phyloP scores from a whole-genome alignment of 2,888 invertebrate genomes.

The Drosophila glabriapex region DNA sequence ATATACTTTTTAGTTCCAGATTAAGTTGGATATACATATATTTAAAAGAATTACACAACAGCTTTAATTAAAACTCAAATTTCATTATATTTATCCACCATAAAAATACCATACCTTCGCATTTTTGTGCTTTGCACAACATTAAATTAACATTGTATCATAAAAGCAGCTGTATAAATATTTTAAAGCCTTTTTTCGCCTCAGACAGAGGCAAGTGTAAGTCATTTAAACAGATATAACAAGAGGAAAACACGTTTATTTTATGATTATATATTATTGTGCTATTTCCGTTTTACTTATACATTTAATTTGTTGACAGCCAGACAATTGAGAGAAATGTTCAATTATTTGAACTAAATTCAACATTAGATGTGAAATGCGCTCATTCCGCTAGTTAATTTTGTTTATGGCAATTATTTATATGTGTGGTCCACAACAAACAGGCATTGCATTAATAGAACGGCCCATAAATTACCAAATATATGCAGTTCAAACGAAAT shows the following conservation, averaged over 20 bases:
- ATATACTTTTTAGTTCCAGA: not conserved
- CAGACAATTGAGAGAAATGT: not conserved
- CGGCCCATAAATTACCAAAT: slow-evolving; percentile 34
- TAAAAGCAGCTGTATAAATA: not conserved
- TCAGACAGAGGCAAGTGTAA: not conserved
- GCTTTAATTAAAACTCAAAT: not conserved
- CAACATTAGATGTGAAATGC: not conserved
- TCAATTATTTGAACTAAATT: slow-evolving; percentile 5
- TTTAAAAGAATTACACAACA: not conserved
- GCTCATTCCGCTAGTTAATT: not conserved
- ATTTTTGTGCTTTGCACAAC: not conserved
- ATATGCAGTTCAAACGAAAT: slow-evolving; percentile 43
- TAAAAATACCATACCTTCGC: no score
- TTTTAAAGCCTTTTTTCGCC: not conserved
- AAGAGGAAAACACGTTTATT: not conserved
- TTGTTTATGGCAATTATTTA: slow-evolving; percentile 10
- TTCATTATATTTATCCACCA: not conserved
- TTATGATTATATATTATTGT: not conserved
- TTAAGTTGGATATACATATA: not conserved
- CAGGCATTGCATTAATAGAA: slow-evolving; percentile 39
- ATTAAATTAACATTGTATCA: not conserved
- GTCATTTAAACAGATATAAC: not conserved
- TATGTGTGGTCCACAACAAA: slow-evolving; percentile 8
- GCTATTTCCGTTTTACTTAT: not conserved
- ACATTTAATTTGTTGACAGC: slow-evolving; percentile 3